Base-by-base conservation (phyloP, 30 jellyfish, hydroid and myxozoan genomes). In the Rhopilema esculentum region DNA sequence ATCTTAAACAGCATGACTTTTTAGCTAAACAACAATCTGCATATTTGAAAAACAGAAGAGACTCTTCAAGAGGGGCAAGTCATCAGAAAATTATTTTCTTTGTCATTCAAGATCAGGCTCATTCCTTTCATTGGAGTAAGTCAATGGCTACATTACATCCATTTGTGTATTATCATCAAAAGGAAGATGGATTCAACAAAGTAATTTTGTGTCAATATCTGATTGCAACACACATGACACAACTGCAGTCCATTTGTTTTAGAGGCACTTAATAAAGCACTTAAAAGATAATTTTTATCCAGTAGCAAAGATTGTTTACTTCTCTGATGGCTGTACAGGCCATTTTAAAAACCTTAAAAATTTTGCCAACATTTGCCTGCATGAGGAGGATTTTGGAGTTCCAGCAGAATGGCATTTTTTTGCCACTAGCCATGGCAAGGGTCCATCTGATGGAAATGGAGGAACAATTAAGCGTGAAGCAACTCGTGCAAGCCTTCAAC, bases 401-500 rank as follows among this genome's bases (percentile, higher is more conserved):
- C 73, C 73, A 2, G 73, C 29, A 2, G 73, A 63, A 24, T 63
- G 73, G 73, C 57, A 40, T 40, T 40, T 40, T n/a, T 40, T 40
- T 40, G 57, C 57, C 57, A 40, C 57, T 40, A 40, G 73, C 17
- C 73, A 63, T 63, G 73, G 73, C 73, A 63, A 63, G n/a, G 73
- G 73, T 19, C 73, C 73, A n/a, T 19, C 29, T 63, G 73, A 63
- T 24, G 73, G 73, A n/a, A 63, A 2, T 63, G 73, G 73, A 19
- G 73, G 73, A 63, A 63, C 73, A 63, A 63, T 63, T 24, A 63
- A 63, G 73, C 6, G n/a, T n/a, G 73, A 63, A 63, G 73, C 73
- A 63, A 63, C 73, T 24, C 27, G 30, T 19, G 73, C 73, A 63
- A 63, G 73, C 73, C 73, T 63, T 63, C 73, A 63, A 63, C 73